phyloP scores from a whole-genome alignment of 92 coral and sea anemone species.

The Siderastrea siderea region DNA sequence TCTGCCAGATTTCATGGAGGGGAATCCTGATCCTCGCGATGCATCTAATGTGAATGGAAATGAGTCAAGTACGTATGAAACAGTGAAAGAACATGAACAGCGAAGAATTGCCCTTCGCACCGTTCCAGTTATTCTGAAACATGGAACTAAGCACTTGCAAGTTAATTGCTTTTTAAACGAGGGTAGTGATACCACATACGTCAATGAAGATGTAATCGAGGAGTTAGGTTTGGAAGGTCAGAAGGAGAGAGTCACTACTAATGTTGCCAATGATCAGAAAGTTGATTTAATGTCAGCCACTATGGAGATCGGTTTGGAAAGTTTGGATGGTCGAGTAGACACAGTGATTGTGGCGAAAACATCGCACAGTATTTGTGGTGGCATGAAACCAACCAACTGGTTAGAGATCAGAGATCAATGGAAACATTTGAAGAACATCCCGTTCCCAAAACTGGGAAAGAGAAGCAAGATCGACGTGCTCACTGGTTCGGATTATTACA shows the following conservation, averaged over 20 bases:
- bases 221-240: constrained; percentile 52
- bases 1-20: no score
- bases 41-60: no score
- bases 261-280: no score
- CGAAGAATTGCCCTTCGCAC: no score
- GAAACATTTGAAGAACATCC: constrained; percentile 41
- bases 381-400: constrained; percentile 45
- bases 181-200: not conserved
- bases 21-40: no score
- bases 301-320: constrained; percentile 60
- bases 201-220: not conserved
- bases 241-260: constrained; percentile 44
- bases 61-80: no score
- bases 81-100: no score
- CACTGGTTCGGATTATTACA: not conserved
- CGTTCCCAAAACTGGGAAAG: constrained; percentile 22
- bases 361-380: constrained; percentile 37
- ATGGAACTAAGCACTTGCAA: not conserved
- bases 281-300: constrained; percentile 48
- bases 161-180: no score
- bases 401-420: not conserved
- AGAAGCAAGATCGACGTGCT: not conserved
- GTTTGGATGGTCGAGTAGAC: constrained; percentile 58
- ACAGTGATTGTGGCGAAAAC: constrained; percentile 42
- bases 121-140: no score